Evolutionary conservation across 2,797 vertebrate species (phyloP).

Genomic region (Semaprochilodus insignis): DNA sequence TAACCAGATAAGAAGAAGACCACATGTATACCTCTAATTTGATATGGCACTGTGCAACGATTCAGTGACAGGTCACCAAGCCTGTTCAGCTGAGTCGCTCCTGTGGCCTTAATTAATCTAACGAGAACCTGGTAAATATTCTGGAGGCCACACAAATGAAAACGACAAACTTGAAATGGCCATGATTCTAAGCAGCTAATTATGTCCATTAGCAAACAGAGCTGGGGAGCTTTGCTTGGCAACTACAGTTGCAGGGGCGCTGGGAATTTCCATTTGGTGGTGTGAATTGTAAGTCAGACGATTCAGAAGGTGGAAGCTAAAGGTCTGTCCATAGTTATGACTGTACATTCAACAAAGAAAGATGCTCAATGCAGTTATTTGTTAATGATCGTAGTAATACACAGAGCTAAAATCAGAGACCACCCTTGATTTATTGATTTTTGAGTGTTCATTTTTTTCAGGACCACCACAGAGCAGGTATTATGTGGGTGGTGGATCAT

Average conservation of each 20-base stretch:
- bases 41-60: not conserved
- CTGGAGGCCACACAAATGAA: conserved; percentile 26
- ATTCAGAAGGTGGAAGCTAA: not conserved
- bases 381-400: no score
- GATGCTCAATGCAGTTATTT: no score
- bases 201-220: conserved; percentile 18
- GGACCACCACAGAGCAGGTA: no score
- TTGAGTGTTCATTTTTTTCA: no score
- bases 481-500: no score
- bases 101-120: conserved; percentile 19
- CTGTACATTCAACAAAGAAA: no score
- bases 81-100: conserved; percentile 5
- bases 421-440: no score
- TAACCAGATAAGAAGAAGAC: not conserved
- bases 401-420: no score
- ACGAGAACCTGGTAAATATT: conserved; percentile 30
- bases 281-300: not conserved
- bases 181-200: conserved; percentile 13
- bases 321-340: not conserved
- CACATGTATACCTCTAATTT: not conserved
- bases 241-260: not conserved
- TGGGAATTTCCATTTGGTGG: not conserved
- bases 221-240: not conserved
- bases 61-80: not conserved
- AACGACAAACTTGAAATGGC: conserved; percentile 14